Evolutionary conservation across 2,113 vertebrate genomes (phyloP), one percentile per base, ranked within the genome.

Genomic region (Megalops atlanticus): DNA sequence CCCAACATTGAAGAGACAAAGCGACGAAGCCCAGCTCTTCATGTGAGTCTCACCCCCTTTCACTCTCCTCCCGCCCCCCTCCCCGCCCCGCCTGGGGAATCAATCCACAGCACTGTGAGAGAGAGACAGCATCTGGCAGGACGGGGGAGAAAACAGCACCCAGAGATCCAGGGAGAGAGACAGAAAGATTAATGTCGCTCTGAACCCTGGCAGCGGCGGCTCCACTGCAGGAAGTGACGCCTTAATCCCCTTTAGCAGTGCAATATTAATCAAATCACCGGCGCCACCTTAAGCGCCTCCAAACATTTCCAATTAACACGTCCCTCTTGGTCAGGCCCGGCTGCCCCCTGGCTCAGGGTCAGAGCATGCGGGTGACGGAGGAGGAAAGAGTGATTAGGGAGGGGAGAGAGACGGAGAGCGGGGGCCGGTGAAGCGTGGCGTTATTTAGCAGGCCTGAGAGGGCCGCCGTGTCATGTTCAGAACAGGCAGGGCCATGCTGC

Each of bases 301-400:
- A 76, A 47, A 76, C n/a, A 76, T 76, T 76, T 47, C 74, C 40
- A 35, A 76, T 76, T 76, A 76, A 76, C 27, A 47, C 14, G 31
- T 40, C 43, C 40, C 74, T 35, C 5, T 15, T 27, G 43, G 14
- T 45, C 14, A 10, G 43, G 14, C n/a, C n/a, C 43, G 14, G 14
- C 43, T 24, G 14, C 41, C 74, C 14, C 11, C 8, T 27, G 43
- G n/a, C 41, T 4, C 12, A 1, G 27, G 31, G 39, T 31, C 7
- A 27, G 31, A 33, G n/a, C 15, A n/a, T 76, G 74, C 12, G 31
- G 45, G 31, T 27, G 2, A 5, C 15, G 41, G 27, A 31, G 43
- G 43, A 45, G 43, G 43, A 45, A 45, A 14, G 43, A 10, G 43
- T 14, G 14, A 45, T 45, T 45, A 45, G 7, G 14, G 14, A 45